Base-by-base conservation (phyloP, 2,888 invertebrate species). In the Parnassius glacialis region DNA sequence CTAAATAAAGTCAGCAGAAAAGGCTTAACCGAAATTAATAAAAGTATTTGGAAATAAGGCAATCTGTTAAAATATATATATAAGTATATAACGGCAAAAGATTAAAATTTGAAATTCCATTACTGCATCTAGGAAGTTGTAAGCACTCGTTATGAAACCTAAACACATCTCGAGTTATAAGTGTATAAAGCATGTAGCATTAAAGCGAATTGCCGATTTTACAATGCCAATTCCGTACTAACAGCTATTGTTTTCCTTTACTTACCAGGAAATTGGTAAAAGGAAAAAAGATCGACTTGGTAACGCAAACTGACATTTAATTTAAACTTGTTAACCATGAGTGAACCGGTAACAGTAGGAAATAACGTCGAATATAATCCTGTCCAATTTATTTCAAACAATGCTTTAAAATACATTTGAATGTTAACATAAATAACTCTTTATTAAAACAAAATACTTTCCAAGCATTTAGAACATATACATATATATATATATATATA, bases 271-370 rank as follows among this genome's bases (percentile, higher is more conserved):
- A 71, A 65, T 65, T 10, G 11, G 50, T 13, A 64, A 58, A 67
- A 67, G 66, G 66, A 70, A 67, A 76, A 77, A 74, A 68, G 70
- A 70, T 74, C 76, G 70, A 67, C 58, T 70, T 71, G 70, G 70
- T 66, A 72, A 73, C 72, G 74, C 70, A 67, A 66, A 67, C 68
- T 84, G 86, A 73, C 86, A 87, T 87, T 87, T 80, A 80, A 72
- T 70, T 73, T 67, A 68, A 74, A 75, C 76, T 72, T 66, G 78
- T 76, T 83, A 84, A 70, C 88, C 87, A 71, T 87, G 87, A 87
- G 66, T 71, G 74, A 73, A 83, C 82, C 75, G 78, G 81, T 81
- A 5, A 0, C 34, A 34, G 34, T 34, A 34, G 34, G 34, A 34
- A 34, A 34, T 34, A 82, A 77, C 78, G 74, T 73, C 72, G 78